A percentile compares a stretch with the other conserved stretches of the same genome.
Conservation (phyloP, 2,113 vertebrate genomes). For the Nycticorax nycticorax region DNA sequence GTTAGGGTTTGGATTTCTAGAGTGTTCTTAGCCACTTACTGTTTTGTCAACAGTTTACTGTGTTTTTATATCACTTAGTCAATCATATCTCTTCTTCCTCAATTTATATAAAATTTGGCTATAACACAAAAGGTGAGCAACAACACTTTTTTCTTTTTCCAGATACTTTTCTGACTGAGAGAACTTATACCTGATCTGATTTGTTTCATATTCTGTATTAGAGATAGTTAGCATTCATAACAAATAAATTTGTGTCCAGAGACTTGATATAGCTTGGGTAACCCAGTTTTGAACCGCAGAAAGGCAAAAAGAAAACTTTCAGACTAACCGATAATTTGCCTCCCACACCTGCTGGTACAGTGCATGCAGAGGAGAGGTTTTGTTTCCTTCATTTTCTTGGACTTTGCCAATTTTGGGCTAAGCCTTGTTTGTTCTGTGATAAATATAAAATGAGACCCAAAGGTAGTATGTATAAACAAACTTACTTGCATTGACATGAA, state of each 20-base stretch:
- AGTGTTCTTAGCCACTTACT: neutral
- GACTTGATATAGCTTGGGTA: neutral
- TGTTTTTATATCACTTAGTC: neutral
- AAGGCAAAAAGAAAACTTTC: neutral
- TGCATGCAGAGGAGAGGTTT: accelerated
- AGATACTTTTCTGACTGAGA: neutral
- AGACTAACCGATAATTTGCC: neutral
- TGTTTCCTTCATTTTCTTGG: neutral
- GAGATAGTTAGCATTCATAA: neutral
- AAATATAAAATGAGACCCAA: neutral
- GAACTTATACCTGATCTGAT: neutral
- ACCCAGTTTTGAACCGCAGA: neutral
- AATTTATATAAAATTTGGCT: neutral
- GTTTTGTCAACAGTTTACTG: neutral
- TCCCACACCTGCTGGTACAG: neutral
- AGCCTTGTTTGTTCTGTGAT: neutral
- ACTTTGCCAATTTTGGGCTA: neutral
- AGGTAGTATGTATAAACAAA: neutral
- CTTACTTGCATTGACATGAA: neutral
- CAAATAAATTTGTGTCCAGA: neutral
- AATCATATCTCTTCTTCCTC: neutral
- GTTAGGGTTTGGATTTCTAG: neutral
- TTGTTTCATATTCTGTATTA: neutral
- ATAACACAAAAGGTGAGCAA: neutral
- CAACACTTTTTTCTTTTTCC: neutral